A percentile compares a stretch with the other conserved stretches of the same genome.
phyloP scores from a whole-genome alignment of 2,113 vertebrate species.

The Myrmecobius fasciatus region DNA sequence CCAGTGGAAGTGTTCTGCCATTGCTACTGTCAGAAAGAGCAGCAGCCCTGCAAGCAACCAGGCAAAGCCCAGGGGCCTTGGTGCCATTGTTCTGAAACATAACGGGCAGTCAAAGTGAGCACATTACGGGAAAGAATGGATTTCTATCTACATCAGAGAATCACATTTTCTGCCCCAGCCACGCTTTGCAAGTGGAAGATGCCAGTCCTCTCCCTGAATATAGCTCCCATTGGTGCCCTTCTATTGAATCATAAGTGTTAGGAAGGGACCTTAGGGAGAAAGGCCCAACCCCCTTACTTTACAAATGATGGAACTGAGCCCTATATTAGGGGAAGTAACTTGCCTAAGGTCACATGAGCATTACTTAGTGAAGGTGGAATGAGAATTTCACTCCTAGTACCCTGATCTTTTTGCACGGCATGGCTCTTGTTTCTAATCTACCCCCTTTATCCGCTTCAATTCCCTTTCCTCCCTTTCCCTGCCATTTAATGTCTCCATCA shows the following conservation, averaged over 20 bases:
- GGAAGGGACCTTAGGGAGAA: neutral
- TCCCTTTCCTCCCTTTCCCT: neutral
- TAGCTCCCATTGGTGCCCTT: neutral
- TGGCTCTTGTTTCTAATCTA: neutral
- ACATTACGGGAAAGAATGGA: neutral
- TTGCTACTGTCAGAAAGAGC: neutral
- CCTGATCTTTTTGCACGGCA: neutral
- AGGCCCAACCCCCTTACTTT: neutral
- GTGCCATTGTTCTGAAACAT: constrained; percentile 18
- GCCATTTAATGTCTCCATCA: neutral
- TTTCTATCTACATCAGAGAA: neutral
- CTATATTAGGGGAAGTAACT: neutral
- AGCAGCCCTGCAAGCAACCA: accelerated
- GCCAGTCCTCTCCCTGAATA: neutral
- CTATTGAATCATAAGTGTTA: neutral
- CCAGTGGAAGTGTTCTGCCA: accelerated
- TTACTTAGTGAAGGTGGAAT: neutral
- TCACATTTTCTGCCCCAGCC: accelerated
- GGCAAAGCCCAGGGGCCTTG: neutral
- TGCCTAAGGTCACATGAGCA: neutral
- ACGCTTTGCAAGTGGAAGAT: neutral
- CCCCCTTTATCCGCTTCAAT: neutral
- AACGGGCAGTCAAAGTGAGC: neutral
- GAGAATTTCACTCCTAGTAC: neutral
- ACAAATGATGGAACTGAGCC: neutral